Conservation (phyloP, 2,113 vertebrate genomes). For the Ellobius talpinus region DNA sequence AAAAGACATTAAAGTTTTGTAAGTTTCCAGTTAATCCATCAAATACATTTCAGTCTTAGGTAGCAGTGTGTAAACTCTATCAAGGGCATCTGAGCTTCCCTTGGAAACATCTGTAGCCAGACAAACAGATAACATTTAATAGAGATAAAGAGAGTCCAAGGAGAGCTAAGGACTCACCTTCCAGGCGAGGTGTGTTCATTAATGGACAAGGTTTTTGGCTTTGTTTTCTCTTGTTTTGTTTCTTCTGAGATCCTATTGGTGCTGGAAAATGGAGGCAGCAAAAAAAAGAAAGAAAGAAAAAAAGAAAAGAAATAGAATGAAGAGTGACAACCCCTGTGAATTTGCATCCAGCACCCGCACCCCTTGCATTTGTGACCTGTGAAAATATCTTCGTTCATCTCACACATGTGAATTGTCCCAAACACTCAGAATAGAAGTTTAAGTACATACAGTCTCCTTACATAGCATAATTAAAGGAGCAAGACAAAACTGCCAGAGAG, state of each 20-base stretch:
- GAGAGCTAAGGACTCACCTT: constrained; percentile 82
- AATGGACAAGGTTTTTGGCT: background rate
- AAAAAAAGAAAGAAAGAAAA: background rate
- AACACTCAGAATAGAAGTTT: background rate
- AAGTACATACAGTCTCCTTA: background rate
- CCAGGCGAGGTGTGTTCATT: constrained; percentile 62
- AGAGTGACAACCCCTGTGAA: background rate
- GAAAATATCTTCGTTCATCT: background rate
- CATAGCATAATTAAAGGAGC: background rate
- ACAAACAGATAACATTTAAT: constrained; percentile 85
- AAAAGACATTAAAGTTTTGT: constrained; percentile 80
- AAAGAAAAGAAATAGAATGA: background rate
- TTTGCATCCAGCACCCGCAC: background rate
- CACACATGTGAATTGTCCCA: background rate
- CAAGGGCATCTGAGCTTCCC: constrained; percentile 83
- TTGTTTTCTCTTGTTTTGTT: background rate
- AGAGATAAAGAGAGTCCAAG: constrained; percentile 83
- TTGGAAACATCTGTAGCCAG: constrained; percentile 78
- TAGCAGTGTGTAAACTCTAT: constrained; percentile 85
- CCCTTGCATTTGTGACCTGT: background rate
- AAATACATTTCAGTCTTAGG: constrained; percentile 82
- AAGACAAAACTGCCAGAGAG: background rate
- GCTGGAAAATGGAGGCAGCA: background rate
- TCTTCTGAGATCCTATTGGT: fast-evolving
- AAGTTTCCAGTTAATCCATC: constrained; percentile 86